Conservation (phyloP, 2,888 invertebrate genomes). For the Cyaniris semiargus region DNA sequence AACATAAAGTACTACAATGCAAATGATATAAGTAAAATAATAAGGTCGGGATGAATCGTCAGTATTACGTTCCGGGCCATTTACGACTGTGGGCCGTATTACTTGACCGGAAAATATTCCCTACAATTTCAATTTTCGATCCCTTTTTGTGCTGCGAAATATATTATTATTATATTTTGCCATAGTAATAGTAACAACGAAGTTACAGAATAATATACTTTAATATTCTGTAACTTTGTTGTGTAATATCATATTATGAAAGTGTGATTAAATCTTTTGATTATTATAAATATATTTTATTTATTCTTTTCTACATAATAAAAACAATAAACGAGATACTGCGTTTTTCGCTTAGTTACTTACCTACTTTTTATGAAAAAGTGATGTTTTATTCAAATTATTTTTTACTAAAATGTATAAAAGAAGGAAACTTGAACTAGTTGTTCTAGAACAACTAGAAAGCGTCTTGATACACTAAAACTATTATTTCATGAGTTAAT, state of each 20-base stretch:
- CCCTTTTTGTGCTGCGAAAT: slow-evolving; percentile 37
- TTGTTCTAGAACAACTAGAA: too few relatives aligned
- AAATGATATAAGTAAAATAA: slow-evolving; percentile 5
- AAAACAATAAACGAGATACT: too few relatives aligned
- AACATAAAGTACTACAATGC: background rate
- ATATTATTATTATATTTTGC: slow-evolving; percentile 35
- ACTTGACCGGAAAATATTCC: slow-evolving; percentile 50
- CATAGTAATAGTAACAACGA: background rate
- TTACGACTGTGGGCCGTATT: slow-evolving; percentile 53
- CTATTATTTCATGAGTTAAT: too few relatives aligned
- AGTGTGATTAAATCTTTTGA: too few relatives aligned
- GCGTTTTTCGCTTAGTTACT: too few relatives aligned
- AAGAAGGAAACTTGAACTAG: too few relatives aligned
- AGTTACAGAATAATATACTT: background rate
- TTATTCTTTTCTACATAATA: too few relatives aligned
- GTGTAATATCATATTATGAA: background rate
- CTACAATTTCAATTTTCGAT: slow-evolving; percentile 50
- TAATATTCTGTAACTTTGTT: background rate
- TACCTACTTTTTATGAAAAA: too few relatives aligned
- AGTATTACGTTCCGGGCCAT: slow-evolving; percentile 60
- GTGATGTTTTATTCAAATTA: too few relatives aligned
- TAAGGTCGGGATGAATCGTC: slow-evolving; percentile 58
- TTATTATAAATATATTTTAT: too few relatives aligned
- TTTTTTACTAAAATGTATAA: too few relatives aligned
- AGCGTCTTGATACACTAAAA: too few relatives aligned